Evolutionary conservation across 2,113 vertebrate genomes (phyloP).

Genomic region (Odocoileus virginianus): DNA sequence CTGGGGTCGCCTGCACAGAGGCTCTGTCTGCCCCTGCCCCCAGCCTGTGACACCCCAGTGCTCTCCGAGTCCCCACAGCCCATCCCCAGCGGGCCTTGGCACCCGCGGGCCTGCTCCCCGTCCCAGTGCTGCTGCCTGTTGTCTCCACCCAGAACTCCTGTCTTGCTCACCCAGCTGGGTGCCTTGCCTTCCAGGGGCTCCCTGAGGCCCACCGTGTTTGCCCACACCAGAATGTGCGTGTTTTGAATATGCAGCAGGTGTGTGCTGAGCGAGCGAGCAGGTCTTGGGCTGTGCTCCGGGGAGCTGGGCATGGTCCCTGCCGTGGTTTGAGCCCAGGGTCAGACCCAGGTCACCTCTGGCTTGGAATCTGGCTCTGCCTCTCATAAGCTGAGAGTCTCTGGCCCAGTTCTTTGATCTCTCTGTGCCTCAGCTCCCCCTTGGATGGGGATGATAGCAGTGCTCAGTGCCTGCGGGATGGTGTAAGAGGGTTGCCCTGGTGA

Average conservation of each 20-base stretch:
- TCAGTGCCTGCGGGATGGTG: fast-evolving
- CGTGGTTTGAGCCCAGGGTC: neutral
- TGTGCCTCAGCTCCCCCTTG: neutral
- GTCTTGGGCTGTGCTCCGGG: neutral
- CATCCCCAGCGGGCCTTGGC: neutral
- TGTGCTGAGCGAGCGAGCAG: no score
- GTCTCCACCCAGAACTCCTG: neutral
- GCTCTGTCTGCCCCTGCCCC: neutral
- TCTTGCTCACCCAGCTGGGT: neutral
- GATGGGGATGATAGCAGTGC: fast-evolving
- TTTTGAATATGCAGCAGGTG: neutral
- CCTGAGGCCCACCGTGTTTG: fast-evolving
- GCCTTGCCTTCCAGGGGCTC: neutral
- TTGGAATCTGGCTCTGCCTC: neutral
- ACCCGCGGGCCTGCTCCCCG: neutral
- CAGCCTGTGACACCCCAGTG: fast-evolving
- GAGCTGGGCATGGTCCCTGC: no score
- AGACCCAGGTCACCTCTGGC: neutral
- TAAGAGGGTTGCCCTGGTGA: fast-evolving
- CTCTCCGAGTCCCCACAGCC: neutral
- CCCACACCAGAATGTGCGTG: neutral
- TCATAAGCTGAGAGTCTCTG: neutral
- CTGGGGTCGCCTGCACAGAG: neutral
- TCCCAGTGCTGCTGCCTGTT: neutral
- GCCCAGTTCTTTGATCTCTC: neutral